These are phyloP conservation scores for Didymodactylos carnosus DNA, from an alignment of 2,888 invertebrate genomes.

Conservation along the genomic window DNA sequence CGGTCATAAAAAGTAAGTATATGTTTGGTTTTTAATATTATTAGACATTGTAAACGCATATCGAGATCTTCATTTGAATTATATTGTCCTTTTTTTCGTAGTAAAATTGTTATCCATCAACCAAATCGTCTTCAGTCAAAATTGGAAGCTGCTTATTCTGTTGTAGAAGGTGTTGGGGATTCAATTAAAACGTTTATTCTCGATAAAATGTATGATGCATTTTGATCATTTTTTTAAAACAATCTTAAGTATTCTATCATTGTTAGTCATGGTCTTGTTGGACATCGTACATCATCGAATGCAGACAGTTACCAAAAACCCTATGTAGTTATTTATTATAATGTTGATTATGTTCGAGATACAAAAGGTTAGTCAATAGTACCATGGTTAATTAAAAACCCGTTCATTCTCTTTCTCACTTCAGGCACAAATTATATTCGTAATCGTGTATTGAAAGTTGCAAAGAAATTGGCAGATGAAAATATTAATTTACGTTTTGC, in stretches of 20 bases:
- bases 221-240: too few species aligned
- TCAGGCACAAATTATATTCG: conserved; percentile 45
- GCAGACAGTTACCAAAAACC: conserved; percentile 67
- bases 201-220: conserved; percentile 64
- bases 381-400: too few species aligned
- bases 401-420: too few species aligned
- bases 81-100: too few species aligned
- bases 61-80: too few species aligned
- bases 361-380: too few species aligned
- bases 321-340: conserved; percentile 69
- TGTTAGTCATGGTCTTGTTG: conserved; percentile 64
- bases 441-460: conserved; percentile 62
- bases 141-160: conserved; percentile 60
- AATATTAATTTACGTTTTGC: conserved; percentile 54
- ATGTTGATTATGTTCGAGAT: conserved; percentile 85
- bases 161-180: conserved; percentile 40
- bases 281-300: conserved; percentile 66
- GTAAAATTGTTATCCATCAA: conserved; percentile 65
- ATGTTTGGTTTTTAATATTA: too few species aligned
- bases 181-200: conserved; percentile 63
- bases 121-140: conserved; percentile 74
- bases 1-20: conserved; percentile 51
- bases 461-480: conserved; percentile 45
- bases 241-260: too few species aligned
- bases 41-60: too few species aligned